phyloP scores from a whole-genome alignment of 2,113 vertebrate species.

The Lathamus discolor region DNA sequence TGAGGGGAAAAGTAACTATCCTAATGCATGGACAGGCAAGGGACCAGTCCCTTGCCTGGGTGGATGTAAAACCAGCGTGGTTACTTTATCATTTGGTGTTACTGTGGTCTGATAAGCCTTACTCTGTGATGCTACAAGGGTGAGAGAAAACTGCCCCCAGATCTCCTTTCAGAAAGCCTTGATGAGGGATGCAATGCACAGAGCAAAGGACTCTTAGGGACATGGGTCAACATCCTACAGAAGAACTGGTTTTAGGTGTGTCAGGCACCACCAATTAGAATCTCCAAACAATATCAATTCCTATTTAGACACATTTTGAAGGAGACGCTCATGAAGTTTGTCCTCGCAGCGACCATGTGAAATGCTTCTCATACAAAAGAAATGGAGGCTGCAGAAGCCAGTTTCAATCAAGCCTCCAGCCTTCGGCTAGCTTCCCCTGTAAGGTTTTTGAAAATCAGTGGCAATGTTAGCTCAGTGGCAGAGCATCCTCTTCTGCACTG shows the following conservation, averaged over 20 bases:
- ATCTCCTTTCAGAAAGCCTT: not conserved
- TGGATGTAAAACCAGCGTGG: not conserved
- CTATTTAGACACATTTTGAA: too few species aligned
- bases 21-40: fast-evolving
- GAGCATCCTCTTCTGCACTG: not conserved
- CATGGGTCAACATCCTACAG: not conserved
- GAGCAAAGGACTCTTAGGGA: not conserved
- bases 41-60: not conserved
- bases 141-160: not conserved
- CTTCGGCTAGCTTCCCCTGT: not conserved
- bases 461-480: not conserved
- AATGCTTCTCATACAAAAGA: not conserved
- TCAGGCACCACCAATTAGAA: not conserved
- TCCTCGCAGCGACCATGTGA: not conserved
- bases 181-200: not conserved
- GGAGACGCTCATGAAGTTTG: fast-evolving
- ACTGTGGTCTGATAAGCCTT: not conserved
- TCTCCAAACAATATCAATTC: not conserved
- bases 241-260: not conserved
- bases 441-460: fast-evolving
- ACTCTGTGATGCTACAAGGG: not conserved
- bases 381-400: too few species aligned
- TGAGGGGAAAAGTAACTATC: not conserved
- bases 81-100: not conserved
- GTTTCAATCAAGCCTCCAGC: not conserved